Evolutionary conservation across 2,888 invertebrate genomes (phyloP), one percentile per base, ranked within the genome.

Genomic region (Rapana venosa): DNA sequence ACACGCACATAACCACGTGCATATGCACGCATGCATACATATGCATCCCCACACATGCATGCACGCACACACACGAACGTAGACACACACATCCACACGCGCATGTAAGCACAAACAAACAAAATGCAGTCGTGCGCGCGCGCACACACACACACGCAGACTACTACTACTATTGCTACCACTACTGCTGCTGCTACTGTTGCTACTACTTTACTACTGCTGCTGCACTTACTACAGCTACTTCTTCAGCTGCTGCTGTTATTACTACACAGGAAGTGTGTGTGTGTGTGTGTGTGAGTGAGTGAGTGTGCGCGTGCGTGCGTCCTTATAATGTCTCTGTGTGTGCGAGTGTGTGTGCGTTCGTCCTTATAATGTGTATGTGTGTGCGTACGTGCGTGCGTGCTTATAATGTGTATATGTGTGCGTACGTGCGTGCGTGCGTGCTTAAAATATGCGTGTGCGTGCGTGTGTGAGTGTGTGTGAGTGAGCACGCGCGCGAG

Each of bases 221-320:
- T 47, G 47, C 47, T 5, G 47, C 47, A 5, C 2, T 47, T 2
- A 8, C 47, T 47, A 47, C 47, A 47, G 47, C 47, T 47, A 47
- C 47, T 47, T 47, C 8, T 47, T 47, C 47, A 47, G 47, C 47
- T 47, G 47, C 2, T 47, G 47, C 47, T 47, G 47, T 47, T 47
- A 47, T 47, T 8, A 47, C 47, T 66, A 26, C 26, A 66, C 26
- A 26, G 2, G 66, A 2, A 22, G 66, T 66, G 66, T 74, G 74
- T 74, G 74, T 74, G 74, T 74, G 74, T 74, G 74, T 74, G 74
- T 74, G 74, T 74, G 74, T 74, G 74, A 17, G 74, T 74, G 74
- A 17, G 74, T 74, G 74, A 17, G 74, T 74, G 74, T 74, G 74
- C n/a, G 74, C n/a, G 74, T 74, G 74, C n/a, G 74, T 74, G 74